Base-by-base conservation (phyloP, 30 jellyfish, hydroid and myxozoan species). In the Haliclystus octoradiatus region DNA sequence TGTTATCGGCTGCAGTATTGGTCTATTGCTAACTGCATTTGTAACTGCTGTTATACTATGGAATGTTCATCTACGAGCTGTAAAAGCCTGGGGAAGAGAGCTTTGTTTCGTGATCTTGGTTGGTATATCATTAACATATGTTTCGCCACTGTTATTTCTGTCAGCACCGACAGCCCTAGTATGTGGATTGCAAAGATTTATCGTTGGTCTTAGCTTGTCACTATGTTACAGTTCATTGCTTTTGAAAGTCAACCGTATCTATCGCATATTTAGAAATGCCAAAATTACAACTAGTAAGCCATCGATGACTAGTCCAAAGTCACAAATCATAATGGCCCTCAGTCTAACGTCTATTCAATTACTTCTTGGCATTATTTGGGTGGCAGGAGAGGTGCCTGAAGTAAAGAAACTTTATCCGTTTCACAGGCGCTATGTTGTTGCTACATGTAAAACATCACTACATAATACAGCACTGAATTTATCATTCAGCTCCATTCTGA, bases 61-160 rank as follows among this genome's bases (percentile, higher is more conserved):
- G 73, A 50, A 89, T 71, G 57, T 62, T 74, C 61, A 81, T 2
- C 40, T 47, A 62, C 75, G 95, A 22, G 28, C 77, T 28, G 89
- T 89, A n/a, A 74, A 66, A 31, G 91, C 93, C 9, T 89, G 93
- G 28, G 84, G 98, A 34, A 68, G 98, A 47, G 95, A 89, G 49
- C 75, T 89, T 3, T 81, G 98, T 82, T 52, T 81, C 67, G 68
- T 66, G 47, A 81, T 81, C 49, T 75, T 89, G 70, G 2, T 72
- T 64, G 98, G 98, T 34, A 74, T 89, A 28, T 50, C 85, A 2
- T 32, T 79, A 26, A 60, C 70, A 22, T 81, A 50, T 80, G 27
- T 63, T 66, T 75, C 93, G 32, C 94, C 95, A 23, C 2, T 89
- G 28, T 49, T 68, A 0, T 89, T 75, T 61, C 46, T 89, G 51